Conservation (phyloP, 2,113 vertebrate species). For the Opisthocomus hoazin region DNA sequence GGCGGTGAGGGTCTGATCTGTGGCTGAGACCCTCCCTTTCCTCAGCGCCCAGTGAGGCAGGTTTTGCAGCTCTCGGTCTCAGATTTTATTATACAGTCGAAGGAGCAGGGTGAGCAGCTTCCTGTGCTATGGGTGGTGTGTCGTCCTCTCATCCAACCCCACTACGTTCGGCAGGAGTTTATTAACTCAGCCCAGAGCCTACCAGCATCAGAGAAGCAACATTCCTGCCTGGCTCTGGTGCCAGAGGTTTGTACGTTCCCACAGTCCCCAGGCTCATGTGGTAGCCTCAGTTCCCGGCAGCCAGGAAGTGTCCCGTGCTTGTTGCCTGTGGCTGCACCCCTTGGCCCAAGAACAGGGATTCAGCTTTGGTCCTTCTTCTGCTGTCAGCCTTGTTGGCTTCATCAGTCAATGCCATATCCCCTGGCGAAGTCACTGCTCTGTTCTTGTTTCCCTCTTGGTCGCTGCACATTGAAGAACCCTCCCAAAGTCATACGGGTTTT, state of each 20-base stretch:
- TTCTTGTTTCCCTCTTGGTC: neutral
- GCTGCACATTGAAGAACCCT: neutral
- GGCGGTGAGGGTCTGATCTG: neutral
- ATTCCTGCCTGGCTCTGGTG: neutral
- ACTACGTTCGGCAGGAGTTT: neutral
- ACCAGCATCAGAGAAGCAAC: neutral
- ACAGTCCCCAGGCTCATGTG: accelerated
- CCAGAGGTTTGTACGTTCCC: neutral
- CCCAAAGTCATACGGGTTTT: neutral
- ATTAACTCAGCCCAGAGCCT: neutral
- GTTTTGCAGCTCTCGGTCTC: neutral
- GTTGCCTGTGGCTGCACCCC: neutral
- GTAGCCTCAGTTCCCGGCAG: neutral
- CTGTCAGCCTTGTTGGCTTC: neutral
- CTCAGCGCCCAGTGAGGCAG: neutral
- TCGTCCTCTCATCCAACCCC: neutral
- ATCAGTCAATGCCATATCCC: neutral
- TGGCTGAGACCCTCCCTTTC: neutral
- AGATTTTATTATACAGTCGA: neutral
- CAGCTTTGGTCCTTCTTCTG: neutral
- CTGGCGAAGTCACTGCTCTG: neutral
- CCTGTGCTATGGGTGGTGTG: neutral
- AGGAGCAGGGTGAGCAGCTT: neutral
- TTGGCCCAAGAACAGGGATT: neutral
- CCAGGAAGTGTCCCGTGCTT: neutral